These are phyloP conservation scores for Oligia strigilis DNA, from an alignment of 2,888 invertebrate genomes.

Conservation along the genomic window DNA sequence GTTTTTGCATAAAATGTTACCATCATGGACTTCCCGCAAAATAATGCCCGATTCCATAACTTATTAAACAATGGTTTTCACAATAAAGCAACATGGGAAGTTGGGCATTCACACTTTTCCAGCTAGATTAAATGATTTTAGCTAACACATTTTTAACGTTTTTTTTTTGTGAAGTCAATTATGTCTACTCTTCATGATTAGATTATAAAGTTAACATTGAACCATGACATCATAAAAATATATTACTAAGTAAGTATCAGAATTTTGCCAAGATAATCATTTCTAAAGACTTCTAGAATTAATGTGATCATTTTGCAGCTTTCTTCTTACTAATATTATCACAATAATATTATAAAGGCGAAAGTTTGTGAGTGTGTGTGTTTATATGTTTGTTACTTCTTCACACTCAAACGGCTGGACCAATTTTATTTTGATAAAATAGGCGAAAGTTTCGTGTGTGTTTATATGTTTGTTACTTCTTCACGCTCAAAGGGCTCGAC, in stretches of 20 bases:
- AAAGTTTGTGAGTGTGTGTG: no score
- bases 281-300: background rate
- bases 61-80: background rate
- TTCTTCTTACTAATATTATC: no score
- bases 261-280: background rate
- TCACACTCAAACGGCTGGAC: no score
- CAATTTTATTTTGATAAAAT: no score
- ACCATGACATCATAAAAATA: background rate
- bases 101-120: background rate
- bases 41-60: background rate
- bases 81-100: no score
- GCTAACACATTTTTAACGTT: no score
- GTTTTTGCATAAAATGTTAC: background rate
- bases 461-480: no score
- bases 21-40: background rate
- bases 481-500: no score
- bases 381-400: no score
- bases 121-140: background rate
- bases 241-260: background rate
- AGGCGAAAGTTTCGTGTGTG: no score
- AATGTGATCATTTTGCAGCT: background rate
- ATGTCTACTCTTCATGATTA: slow-evolving; percentile 1
- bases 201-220: background rate
- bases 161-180: background rate
- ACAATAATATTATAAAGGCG: no score